Conservation (phyloP, 2,113 vertebrate species). For the Tauraco erythrolophus region DNA sequence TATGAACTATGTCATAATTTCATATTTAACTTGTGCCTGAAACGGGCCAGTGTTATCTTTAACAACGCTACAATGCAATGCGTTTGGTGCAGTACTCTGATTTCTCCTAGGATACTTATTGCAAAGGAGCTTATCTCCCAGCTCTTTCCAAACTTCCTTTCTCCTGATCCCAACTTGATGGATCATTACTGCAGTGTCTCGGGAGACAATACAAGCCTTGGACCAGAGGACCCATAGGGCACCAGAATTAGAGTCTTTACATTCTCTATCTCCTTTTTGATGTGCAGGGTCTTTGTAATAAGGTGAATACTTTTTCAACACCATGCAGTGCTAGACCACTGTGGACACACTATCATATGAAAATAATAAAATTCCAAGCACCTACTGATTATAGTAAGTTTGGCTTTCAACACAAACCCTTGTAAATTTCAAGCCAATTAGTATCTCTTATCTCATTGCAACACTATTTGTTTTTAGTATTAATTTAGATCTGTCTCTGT, state of each 20-base stretch:
- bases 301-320: background rate
- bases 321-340: background rate
- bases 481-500: background rate
- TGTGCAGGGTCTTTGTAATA: background rate
- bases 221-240: background rate
- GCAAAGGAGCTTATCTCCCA: background rate
- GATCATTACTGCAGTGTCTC: background rate
- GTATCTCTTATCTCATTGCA: background rate
- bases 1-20: background rate
- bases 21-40: background rate
- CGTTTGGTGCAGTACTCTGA: rapidly evolving
- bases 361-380: background rate
- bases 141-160: background rate
- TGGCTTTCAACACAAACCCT: background rate
- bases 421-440: background rate
- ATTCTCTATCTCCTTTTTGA: background rate
- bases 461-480: background rate
- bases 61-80: background rate
- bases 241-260: background rate
- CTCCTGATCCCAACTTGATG: background rate
- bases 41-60: background rate
- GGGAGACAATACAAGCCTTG: background rate
- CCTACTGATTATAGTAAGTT: background rate
- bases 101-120: background rate
- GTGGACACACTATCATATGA: background rate